Conservation (phyloP, 2,113 vertebrate genomes). For the Cnemophilus loriae region DNA sequence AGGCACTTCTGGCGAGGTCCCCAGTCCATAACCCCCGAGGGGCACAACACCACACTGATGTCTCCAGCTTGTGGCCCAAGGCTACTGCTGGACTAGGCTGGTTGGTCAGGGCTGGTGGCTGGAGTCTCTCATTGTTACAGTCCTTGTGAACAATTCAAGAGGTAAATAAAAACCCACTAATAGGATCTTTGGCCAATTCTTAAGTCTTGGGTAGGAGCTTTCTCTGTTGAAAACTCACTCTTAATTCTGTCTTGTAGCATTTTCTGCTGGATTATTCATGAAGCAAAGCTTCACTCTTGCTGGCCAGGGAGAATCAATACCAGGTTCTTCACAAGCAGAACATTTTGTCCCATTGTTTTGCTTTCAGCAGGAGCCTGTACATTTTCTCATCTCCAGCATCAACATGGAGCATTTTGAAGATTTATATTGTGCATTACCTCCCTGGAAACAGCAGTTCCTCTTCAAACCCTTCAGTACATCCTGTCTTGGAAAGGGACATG, state of each 20-base stretch:
- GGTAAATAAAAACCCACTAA: background rate
- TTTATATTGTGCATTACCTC: background rate
- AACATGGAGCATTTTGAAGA: background rate
- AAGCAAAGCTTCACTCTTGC: background rate
- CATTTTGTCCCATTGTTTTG: background rate
- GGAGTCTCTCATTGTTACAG: background rate
- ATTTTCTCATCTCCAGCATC: background rate
- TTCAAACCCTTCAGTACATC: background rate
- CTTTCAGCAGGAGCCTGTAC: background rate
- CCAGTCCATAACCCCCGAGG: rapidly evolving
- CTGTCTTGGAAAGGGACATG: background rate
- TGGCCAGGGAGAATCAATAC: background rate
- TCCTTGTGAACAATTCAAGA: background rate
- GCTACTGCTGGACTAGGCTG: background rate
- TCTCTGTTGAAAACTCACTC: background rate
- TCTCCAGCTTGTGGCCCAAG: background rate
- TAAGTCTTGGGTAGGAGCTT: background rate
- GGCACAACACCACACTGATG: no score
- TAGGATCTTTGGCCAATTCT: background rate
- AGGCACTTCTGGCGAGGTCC: background rate
- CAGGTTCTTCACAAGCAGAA: background rate
- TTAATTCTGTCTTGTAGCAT: background rate
- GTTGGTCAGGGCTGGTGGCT: background rate
- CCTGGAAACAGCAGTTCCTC: background rate
- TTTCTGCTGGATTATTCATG: background rate